phyloP scores from a whole-genome alignment of 92 coral and sea anemone species.

The Actinernus sp. region DNA sequence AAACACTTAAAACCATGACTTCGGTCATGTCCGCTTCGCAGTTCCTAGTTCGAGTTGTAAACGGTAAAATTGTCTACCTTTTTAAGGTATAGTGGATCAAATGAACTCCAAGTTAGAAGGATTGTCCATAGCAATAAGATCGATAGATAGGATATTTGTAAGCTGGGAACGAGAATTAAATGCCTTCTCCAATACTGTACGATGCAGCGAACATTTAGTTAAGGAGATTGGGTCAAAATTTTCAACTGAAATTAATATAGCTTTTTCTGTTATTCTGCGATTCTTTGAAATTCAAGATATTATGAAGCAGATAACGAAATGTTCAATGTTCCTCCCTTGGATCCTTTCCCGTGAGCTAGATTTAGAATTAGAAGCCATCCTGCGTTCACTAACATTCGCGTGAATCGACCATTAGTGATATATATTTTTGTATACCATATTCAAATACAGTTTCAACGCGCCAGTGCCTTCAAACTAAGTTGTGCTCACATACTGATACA shows the following conservation, averaged over 20 bases:
- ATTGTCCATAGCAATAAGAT: not conserved
- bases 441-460: too few relatives aligned
- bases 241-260: conserved; percentile 23
- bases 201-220: conserved; percentile 3
- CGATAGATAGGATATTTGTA: conserved; percentile 17
- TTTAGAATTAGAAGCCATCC: too few relatives aligned
- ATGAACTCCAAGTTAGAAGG: conserved; percentile 33
- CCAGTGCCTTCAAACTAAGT: too few relatives aligned
- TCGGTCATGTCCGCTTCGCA: conserved; percentile 3
- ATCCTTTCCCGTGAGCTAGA: too few relatives aligned
- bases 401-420: too few relatives aligned
- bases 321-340: too few relatives aligned
- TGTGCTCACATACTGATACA: too few relatives aligned
- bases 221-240: conserved; percentile 28
- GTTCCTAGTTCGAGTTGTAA: not conserved
- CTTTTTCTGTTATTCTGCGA: conserved; percentile 25
- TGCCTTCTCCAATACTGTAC: not conserved
- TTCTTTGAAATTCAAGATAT: conserved; percentile 31
- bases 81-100: conserved; percentile 6
- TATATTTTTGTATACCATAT: too few relatives aligned
- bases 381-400: too few relatives aligned
- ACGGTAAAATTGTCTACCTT: too few relatives aligned
- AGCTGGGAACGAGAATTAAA: not conserved
- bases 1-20: conserved; percentile 20
- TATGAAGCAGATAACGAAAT: conserved; percentile 13